Evolutionary conservation across 2,888 invertebrate species (phyloP), one percentile per base, ranked within the genome.

Genomic region (Parnassius orleans): DNA sequence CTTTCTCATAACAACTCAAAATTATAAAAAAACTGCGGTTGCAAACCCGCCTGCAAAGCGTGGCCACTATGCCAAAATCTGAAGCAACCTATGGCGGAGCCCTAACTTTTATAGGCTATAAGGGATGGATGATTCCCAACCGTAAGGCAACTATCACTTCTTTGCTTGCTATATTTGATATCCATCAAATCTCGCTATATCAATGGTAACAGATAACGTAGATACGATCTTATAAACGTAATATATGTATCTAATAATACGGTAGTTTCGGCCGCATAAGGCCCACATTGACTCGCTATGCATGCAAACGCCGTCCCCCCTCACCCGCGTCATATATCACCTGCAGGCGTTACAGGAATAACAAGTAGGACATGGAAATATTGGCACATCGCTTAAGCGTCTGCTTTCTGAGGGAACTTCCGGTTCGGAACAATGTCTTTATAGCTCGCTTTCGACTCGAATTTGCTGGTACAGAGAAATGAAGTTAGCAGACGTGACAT

Each of bases 311-410:
- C 19, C 19, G 2, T 19, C 19, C 11, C 24, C 24, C 54, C 24
- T 12, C 54, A 12, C 15, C 15, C 59, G 53, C 59, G 33, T 46
- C 52, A 53, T 60, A 60, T 60, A 54, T 60, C 60, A 60, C 60
- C 60, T 60, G 60, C 42, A 9, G 24, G 53, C 60, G 48, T 19
- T 10, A 12, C 19, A 33, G 53, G 60, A 53, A 60, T 60, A 60
- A 42, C 42, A 54, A 60, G n/a, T 48, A 14, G 48, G 54, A 10
- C 47, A 15, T 47, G 60, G 48, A 60, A 54, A 52, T 53, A 59
- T 59, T 41, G 46, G 46, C 59, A 15, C 53, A 46, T 60, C 53
- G 54, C 54, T 55, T 55, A 54, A 42, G 10, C 54, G 43, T 53
- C 43, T 48, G 46, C 48, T 48, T 14, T 48, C 10, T 48, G 12